Evolutionary conservation across 2,797 vertebrate genomes (phyloP).

Genomic region (Leontopithecus rosalia): DNA sequence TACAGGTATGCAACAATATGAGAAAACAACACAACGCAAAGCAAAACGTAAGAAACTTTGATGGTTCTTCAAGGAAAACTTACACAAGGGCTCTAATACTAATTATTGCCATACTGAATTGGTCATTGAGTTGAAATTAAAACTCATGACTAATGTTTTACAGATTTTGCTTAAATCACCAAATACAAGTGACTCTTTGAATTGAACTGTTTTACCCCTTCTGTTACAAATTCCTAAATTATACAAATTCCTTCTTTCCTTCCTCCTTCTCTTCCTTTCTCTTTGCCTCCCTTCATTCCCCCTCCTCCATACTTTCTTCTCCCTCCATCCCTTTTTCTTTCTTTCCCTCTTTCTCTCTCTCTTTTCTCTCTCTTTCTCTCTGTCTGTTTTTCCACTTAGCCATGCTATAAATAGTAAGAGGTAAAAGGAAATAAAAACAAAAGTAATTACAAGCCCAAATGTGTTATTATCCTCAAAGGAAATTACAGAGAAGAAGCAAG

Average conservation of each 20-base stretch:
- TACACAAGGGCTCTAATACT: neutral
- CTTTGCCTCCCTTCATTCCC: neutral
- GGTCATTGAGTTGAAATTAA: neutral
- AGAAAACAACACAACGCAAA: neutral
- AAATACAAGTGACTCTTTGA: neutral
- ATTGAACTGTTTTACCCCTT: neutral
- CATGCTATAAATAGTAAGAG: neutral
- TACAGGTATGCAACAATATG: neutral
- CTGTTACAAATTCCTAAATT: neutral
- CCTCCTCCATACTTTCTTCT: rapidly evolving
- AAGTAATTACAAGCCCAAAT: neutral
- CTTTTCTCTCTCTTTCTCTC: neutral
- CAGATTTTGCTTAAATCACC: neutral
- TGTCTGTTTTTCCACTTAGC: neutral
- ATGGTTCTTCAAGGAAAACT: neutral
- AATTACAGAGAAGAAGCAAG: neutral
- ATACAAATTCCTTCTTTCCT: neutral
- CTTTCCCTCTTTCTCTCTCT: neutral
- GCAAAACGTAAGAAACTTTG: neutral
- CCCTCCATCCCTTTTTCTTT: too few species aligned
- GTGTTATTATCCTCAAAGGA: neutral
- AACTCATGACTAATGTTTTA: neutral
- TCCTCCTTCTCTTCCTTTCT: neutral
- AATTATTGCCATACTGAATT: neutral
- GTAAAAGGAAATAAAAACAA: neutral